Evolutionary conservation across 2,888 invertebrate genomes (phyloP).

Genomic region (Brachynemurus nebulosus): DNA sequence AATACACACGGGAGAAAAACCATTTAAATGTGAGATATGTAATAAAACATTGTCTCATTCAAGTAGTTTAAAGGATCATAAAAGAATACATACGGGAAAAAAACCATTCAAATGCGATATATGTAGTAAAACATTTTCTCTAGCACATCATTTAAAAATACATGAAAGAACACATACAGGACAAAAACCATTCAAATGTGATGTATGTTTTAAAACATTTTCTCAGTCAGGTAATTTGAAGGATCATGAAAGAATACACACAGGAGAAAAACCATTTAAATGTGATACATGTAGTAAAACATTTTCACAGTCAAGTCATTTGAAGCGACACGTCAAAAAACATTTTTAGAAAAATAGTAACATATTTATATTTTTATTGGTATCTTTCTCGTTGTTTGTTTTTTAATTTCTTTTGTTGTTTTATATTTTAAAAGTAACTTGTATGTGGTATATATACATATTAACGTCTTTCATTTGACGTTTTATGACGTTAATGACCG

Average conservation of each 20-base stretch:
- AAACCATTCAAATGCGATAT: too few relatives aligned
- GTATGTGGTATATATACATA: too few relatives aligned
- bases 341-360: not conserved
- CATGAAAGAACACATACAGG: not conserved
- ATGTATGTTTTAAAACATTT: not conserved
- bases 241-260: too few relatives aligned
- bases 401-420: too few relatives aligned
- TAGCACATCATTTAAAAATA: not conserved
- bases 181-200: not conserved
- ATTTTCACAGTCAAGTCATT: not conserved
- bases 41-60: not conserved
- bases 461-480: too few relatives aligned
- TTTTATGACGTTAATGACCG: too few relatives aligned
- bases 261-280: too few relatives aligned
- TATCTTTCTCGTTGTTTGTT: too few relatives aligned
- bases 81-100: not conserved
- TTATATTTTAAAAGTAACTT: too few relatives aligned
- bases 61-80: not conserved
- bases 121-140: not conserved
- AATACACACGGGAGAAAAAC: too few relatives aligned
- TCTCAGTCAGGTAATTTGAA: too few relatives aligned
- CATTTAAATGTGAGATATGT: not conserved
- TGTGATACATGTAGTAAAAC: not conserved
- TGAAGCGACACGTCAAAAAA: not conserved
- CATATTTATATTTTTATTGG: too few relatives aligned